phyloP scores from a whole-genome alignment of 1,140 invertebrate genomes.

The Phymastichus coffea region DNA sequence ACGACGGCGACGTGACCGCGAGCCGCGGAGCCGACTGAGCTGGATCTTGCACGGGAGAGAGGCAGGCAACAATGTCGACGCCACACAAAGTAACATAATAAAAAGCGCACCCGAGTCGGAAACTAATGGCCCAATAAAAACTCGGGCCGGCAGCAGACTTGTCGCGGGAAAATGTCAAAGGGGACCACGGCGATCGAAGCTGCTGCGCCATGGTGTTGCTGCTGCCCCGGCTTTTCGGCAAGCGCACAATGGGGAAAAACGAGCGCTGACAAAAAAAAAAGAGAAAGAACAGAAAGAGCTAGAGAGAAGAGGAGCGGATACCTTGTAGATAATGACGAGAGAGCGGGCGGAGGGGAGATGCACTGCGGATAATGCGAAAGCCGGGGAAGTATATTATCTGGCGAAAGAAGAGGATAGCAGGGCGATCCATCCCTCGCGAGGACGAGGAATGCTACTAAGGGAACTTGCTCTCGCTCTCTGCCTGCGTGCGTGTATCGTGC shows the following conservation, averaged over 20 bases:
- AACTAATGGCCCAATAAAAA: conserved; percentile 26
- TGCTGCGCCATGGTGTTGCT: too few relatives aligned
- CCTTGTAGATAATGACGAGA: conserved; percentile 4
- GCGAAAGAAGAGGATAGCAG: not conserved
- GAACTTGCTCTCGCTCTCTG: conserved; percentile 31
- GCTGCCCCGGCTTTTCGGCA: too few relatives aligned
- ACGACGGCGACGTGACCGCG: conserved; percentile 5
- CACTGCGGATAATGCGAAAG: not conserved
- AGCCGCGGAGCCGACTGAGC: not conserved
- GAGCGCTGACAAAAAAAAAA: too few relatives aligned
- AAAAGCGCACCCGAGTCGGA: conserved; percentile 21
- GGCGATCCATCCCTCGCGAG: conserved; percentile 28
- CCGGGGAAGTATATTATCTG: not conserved
- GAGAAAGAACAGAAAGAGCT: conserved; percentile 33
- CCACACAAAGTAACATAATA: conserved; percentile 24
- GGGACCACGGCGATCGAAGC: too few relatives aligned
- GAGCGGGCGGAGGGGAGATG: not conserved
- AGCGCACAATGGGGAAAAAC: too few relatives aligned
- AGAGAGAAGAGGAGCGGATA: not conserved
- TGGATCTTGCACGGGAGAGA: not conserved
- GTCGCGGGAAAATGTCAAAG: too few relatives aligned
- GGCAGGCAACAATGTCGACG: not conserved
- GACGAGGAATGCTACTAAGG: conserved; percentile 34
- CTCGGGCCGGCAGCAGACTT: not conserved
- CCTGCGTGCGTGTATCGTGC: conserved; percentile 45